Evolutionary conservation across 1,140 invertebrate genomes (phyloP).

Genomic region (Caerostris darwini): DNA sequence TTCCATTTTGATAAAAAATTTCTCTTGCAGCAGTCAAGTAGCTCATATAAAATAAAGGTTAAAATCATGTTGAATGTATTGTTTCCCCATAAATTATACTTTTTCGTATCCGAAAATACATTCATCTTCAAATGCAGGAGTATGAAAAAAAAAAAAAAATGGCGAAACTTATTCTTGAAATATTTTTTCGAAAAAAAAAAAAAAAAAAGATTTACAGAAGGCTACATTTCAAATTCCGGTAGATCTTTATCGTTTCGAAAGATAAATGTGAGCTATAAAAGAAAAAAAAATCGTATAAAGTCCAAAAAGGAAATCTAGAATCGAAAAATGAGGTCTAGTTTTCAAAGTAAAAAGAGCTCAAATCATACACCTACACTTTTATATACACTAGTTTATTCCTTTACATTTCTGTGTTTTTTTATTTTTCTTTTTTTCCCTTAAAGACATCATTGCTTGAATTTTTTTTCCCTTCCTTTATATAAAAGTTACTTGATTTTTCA

Average conservation of each 20-base stretch:
- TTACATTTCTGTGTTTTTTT: neutral
- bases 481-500: constrained; percentile 43
- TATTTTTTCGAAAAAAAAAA: neutral
- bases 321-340: neutral
- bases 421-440: neutral
- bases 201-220: neutral
- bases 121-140: neutral
- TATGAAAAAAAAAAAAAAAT: neutral
- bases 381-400: constrained; percentile 21
- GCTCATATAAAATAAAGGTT: neutral
- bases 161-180: neutral
- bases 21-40: neutral
- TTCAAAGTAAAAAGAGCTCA: neutral
- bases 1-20: neutral
- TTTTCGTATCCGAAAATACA: neutral
- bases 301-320: neutral
- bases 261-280: constrained; percentile 26
- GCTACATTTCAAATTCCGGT: neutral
- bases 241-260: neutral
- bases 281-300: neutral
- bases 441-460: neutral
- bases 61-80: neutral
- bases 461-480: neutral
- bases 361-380: neutral
- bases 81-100: neutral